Conservation (phyloP, 2,888 invertebrate genomes). For the Chaitophorus viminalis region DNA sequence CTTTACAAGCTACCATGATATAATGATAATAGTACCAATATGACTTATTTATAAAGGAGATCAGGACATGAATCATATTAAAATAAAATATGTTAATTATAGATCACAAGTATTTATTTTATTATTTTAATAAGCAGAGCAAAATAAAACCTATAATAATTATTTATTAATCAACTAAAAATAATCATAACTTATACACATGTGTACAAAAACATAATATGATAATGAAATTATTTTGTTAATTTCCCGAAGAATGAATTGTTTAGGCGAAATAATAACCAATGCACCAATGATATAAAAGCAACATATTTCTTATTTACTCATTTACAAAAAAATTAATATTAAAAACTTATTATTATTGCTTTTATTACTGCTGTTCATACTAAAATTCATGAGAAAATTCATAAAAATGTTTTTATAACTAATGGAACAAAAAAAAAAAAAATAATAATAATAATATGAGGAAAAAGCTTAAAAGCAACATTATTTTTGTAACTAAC, state of each 20-base stretch:
- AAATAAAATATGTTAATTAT: constrained; percentile 9
- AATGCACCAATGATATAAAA: constrained; percentile 56
- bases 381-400: constrained; percentile 49
- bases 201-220: constrained; percentile 22
- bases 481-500: constrained; percentile 60
- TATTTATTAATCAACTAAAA: constrained; percentile 50
- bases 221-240: constrained; percentile 48
- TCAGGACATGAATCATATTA: not conserved
- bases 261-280: constrained; percentile 51
- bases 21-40: not conserved
- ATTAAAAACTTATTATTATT: constrained; percentile 51
- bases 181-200: constrained; percentile 45
- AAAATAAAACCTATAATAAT: constrained; percentile 55
- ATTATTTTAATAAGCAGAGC: constrained; percentile 48
- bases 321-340: constrained; percentile 40
- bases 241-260: constrained; percentile 52
- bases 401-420: constrained; percentile 43
- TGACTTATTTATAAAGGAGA: not conserved
- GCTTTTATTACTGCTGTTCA: constrained; percentile 42
- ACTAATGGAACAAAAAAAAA: constrained; percentile 43
- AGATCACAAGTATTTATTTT: constrained; percentile 34
- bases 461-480: constrained; percentile 59
- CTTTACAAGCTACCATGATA: too few species aligned
- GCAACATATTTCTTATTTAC: constrained; percentile 36
- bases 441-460: constrained; percentile 42